Conservation (phyloP, 1,140 invertebrate species). For the Schlechtendalia chinensis region DNA sequence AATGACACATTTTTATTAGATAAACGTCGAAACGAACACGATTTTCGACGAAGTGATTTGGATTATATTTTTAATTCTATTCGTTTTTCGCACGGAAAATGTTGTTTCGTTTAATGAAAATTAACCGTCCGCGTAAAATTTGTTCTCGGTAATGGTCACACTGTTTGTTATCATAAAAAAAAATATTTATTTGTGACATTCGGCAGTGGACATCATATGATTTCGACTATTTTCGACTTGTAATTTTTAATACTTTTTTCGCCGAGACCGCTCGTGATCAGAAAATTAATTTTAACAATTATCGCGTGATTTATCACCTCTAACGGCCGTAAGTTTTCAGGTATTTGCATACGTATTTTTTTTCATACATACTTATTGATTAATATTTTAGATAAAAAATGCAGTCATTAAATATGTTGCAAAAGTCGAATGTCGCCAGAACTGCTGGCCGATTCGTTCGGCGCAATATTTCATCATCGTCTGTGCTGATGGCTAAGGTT, state of each 20-base stretch:
- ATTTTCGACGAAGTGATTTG: background rate
- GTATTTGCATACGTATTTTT: background rate
- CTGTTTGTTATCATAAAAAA: slow-evolving; percentile 13
- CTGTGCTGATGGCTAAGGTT: slow-evolving; percentile 70
- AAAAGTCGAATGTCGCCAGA: slow-evolving; percentile 13
- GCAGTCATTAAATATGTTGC: slow-evolving; percentile 24
- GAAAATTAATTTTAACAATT: background rate
- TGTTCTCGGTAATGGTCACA: background rate
- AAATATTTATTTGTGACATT: slow-evolving; percentile 16
- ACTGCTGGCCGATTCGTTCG: background rate
- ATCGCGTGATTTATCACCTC: background rate
- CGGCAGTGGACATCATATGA: slow-evolving; percentile 3
- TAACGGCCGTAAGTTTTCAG: background rate
- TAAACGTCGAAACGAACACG: background rate
- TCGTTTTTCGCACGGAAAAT: background rate
- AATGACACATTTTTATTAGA: too few species aligned
- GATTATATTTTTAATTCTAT: background rate
- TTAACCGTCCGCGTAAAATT: too few species aligned
- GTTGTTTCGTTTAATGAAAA: background rate
- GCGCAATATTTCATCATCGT: slow-evolving; percentile 68
- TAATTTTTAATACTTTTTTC: background rate
- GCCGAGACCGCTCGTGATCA: too few species aligned
- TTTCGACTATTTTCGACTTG: background rate
- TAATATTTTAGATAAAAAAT: slow-evolving; percentile 23
- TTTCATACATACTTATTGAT: background rate